Conservation (phyloP, 1,140 invertebrate species). For the Rhizoglyphus robini region DNA sequence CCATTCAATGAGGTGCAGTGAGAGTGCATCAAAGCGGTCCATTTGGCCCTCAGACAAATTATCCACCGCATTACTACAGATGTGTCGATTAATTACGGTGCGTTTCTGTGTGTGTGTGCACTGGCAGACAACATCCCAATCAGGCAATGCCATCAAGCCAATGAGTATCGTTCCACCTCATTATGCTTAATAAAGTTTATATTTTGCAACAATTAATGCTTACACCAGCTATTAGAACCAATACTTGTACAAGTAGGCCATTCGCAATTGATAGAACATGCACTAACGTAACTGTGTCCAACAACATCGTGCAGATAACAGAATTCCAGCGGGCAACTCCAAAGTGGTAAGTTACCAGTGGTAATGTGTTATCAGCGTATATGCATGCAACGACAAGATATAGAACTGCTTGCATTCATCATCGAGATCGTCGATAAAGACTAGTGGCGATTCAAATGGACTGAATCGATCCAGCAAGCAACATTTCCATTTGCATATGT, state of each 20-base stretch:
- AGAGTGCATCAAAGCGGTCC: neutral
- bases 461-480: no score
- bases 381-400: neutral
- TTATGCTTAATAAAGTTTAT: conserved; percentile 11
- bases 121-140: neutral
- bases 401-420: neutral
- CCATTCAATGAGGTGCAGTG: neutral
- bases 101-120: neutral
- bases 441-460: no score
- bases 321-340: no score
- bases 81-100: neutral
- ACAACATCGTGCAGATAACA: no score
- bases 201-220: conserved; percentile 5
- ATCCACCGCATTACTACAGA: neutral
- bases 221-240: neutral
- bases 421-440: no score
- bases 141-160: neutral
- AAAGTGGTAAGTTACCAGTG: no score
- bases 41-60: neutral
- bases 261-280: no score
- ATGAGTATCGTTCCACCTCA: conserved; percentile 13
- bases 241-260: no score
- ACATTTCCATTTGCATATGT: no score
- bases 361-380: no score
- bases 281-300: no score